phyloP scores from a whole-genome alignment of 1,140 invertebrate species.

The Eriocheir sinensis region DNA sequence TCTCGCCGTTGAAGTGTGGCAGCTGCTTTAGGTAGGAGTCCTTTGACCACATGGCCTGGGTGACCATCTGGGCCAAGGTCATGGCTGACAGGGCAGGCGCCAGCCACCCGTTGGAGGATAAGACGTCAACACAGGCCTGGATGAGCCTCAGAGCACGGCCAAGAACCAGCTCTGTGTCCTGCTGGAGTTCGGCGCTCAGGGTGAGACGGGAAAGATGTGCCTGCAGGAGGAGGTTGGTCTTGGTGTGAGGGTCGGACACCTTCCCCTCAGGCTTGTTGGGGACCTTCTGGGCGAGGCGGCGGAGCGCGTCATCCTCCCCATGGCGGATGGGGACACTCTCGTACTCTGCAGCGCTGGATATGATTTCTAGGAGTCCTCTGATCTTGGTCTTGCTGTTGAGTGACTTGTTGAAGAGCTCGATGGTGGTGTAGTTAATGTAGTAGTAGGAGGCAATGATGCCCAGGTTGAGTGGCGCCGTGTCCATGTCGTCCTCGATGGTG shows the following conservation, averaged over 20 bases:
- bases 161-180: slow-evolving; percentile 96
- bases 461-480: slow-evolving; percentile 96
- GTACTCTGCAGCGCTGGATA: slow-evolving; percentile 98
- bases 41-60: slow-evolving; percentile 99
- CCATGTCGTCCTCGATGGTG: slow-evolving; percentile 98
- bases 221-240: slow-evolving; percentile 97
- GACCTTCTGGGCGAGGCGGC: slow-evolving; percentile 89
- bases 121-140: slow-evolving; percentile 99
- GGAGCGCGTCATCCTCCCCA: slow-evolving; percentile 95
- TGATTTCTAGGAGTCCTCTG: slow-evolving; percentile 97
- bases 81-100: slow-evolving; percentile 98
- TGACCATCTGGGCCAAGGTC: slow-evolving; percentile 99
- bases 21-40: slow-evolving; percentile 98
- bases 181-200: slow-evolving; percentile 96
- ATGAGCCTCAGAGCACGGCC: slow-evolving; percentile 92
- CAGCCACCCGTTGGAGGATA: slow-evolving; percentile 98
- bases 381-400: slow-evolving; percentile 99
- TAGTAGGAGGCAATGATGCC: slow-evolving; percentile 99
- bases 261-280: slow-evolving; percentile 87
- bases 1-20: slow-evolving; percentile 95
- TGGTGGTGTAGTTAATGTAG: slow-evolving; percentile 99
- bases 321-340: slow-evolving; percentile 96
- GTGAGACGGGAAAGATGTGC: slow-evolving; percentile 97
- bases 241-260: slow-evolving; percentile 93
- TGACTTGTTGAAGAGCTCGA: slow-evolving; percentile 98